Conservation (phyloP, 2,888 invertebrate species). For the Diaprepes abbreviatus region DNA sequence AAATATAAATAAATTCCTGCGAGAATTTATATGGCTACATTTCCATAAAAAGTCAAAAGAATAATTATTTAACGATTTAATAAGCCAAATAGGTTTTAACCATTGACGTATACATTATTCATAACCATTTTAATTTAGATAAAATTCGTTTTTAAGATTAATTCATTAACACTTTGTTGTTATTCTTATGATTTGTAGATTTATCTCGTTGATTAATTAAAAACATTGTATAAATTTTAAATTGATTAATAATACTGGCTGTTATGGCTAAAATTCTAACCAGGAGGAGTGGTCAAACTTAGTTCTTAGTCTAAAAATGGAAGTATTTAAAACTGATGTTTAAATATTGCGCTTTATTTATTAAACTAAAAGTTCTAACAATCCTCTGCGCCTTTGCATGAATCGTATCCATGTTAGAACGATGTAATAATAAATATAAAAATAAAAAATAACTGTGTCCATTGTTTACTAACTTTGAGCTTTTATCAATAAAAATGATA, state of each 20-base stretch:
- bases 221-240: neutral
- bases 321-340: too few relatives aligned
- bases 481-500: too few relatives aligned
- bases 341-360: too few relatives aligned
- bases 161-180: conserved; percentile 1
- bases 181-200: conserved; percentile 2
- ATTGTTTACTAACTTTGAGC: too few relatives aligned
- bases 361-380: too few relatives aligned
- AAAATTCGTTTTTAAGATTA: conserved; percentile 3
- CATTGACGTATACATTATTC: conserved; percentile 6
- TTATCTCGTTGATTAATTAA: conserved; percentile 3
- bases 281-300: too few relatives aligned
- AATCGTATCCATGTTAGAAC: too few relatives aligned
- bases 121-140: neutral
- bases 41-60: conserved; percentile 2
- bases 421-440: too few relatives aligned
- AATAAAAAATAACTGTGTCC: too few relatives aligned
- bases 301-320: too few relatives aligned
- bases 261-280: too few relatives aligned
- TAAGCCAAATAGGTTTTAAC: conserved; percentile 9
- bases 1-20: conserved; percentile 21
- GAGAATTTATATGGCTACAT: conserved; percentile 7
- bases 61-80: conserved; percentile 15
- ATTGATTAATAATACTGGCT: neutral
- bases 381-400: too few relatives aligned